phyloP scores from a whole-genome alignment of 2,888 invertebrate species.

The Sesia bembeciformis region DNA sequence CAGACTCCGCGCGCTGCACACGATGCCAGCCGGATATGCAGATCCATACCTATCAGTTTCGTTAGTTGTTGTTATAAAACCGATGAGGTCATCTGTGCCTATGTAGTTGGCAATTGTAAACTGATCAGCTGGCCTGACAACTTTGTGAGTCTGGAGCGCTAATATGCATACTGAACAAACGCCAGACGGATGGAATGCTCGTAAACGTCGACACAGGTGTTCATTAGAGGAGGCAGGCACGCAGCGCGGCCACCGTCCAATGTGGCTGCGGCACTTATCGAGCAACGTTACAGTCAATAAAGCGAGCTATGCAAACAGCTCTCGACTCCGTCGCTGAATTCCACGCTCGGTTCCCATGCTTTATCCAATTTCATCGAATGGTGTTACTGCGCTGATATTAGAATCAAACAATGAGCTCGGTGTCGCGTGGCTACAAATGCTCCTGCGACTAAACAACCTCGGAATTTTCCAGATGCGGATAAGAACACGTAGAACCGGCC shows the following conservation, averaged over 20 bases:
- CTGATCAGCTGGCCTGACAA: too few species aligned
- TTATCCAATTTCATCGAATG: slow-evolving; percentile 69
- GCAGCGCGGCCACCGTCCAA: slow-evolving; percentile 9
- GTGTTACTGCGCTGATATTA: slow-evolving; percentile 43
- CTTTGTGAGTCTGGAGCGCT: background rate
- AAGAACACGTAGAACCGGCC: slow-evolving; percentile 4
- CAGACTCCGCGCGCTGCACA: slow-evolving; percentile 36
- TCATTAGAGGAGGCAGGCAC: slow-evolving; percentile 40
- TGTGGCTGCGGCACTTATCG: slow-evolving; percentile 32
- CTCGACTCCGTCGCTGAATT: slow-evolving; percentile 31
- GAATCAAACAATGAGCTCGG: slow-evolving; percentile 58
- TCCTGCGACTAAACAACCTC: slow-evolving; percentile 41
- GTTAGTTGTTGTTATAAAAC: too few species aligned
- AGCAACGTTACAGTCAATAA: slow-evolving; percentile 64
- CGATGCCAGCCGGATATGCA: background rate
- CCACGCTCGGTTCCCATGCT: slow-evolving; percentile 65
- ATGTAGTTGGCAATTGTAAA: too few species aligned
- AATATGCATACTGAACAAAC: slow-evolving; percentile 1
- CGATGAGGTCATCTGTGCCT: too few species aligned
- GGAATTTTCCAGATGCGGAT: slow-evolving; percentile 43
- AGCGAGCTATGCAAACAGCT: slow-evolving; percentile 67
- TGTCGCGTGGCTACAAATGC: slow-evolving; percentile 49
- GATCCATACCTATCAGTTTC: too few species aligned
- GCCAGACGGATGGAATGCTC: slow-evolving; percentile 40
- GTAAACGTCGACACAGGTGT: slow-evolving; percentile 35